phyloP scores from a whole-genome alignment of 2,888 invertebrate species.

The Tipula helvola region DNA sequence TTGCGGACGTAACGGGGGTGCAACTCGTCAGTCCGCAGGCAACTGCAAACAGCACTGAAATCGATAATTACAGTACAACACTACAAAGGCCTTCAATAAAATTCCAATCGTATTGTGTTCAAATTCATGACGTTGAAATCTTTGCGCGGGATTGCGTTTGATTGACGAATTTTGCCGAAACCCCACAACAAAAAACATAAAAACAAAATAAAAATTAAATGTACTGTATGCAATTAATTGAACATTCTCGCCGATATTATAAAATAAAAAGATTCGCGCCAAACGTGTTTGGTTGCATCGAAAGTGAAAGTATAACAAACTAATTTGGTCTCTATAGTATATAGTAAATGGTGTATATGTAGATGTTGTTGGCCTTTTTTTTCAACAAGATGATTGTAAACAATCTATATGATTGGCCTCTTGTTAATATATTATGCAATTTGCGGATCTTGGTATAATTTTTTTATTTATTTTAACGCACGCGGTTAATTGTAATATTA shows the following conservation, averaged over 20 bases:
- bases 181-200: neutral
- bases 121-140: too few relatives aligned
- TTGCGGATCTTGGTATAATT: neutral
- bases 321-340: neutral
- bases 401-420: neutral
- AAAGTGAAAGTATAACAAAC: neutral
- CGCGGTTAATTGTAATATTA: neutral
- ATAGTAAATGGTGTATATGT: neutral
- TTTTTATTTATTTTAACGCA: neutral
- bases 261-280: neutral
- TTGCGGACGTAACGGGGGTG: too few relatives aligned
- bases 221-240: neutral
- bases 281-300: neutral
- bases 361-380: neutral
- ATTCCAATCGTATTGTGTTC: too few relatives aligned
- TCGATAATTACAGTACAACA: too few relatives aligned
- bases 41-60: too few relatives aligned
- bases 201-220: neutral
- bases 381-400: neutral
- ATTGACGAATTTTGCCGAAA: too few relatives aligned
- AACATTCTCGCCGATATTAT: neutral
- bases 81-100: too few relatives aligned
- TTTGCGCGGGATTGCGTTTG: too few relatives aligned
- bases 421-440: neutral
- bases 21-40: too few relatives aligned